Percentiles rank a stretch among this genome's conserved stretches.
phyloP scores from a whole-genome alignment of 2,113 vertebrate species.

The Sporophila hypoxantha region DNA sequence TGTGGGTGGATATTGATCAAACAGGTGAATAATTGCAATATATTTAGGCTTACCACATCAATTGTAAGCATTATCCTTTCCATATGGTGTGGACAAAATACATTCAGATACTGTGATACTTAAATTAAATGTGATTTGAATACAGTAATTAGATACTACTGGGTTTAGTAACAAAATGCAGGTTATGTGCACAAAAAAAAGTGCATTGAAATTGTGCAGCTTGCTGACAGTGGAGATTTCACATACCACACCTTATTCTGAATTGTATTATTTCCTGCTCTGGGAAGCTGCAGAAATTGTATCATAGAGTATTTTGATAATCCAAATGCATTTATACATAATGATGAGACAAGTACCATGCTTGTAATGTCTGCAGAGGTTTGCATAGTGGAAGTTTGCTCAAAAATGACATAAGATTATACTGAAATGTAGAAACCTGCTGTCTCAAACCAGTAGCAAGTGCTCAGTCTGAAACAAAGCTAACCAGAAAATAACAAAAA shows the following conservation, averaged over 20 bases:
- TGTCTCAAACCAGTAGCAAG: neutral
- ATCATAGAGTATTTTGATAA: neutral
- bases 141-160: neutral
- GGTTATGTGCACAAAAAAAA: neutral
- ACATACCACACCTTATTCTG: neutral
- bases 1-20: neutral
- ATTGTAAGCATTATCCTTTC: neutral
- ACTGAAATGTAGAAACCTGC: neutral
- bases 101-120: neutral
- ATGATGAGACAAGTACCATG: neutral
- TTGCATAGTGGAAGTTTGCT: neutral
- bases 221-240: neutral
- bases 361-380: neutral
- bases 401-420: neutral
- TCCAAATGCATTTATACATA: neutral
- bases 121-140: conserved; percentile 10
- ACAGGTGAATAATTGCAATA: conserved; percentile 5
- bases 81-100: neutral
- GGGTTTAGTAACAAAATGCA: neutral
- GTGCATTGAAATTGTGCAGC: neutral
- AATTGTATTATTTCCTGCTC: neutral
- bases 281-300: neutral
- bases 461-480: neutral
- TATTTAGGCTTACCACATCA: neutral
- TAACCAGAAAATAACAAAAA: neutral